Conservation (phyloP, 2,888 invertebrate genomes). For the Gymnoscelis rufifasciata region DNA sequence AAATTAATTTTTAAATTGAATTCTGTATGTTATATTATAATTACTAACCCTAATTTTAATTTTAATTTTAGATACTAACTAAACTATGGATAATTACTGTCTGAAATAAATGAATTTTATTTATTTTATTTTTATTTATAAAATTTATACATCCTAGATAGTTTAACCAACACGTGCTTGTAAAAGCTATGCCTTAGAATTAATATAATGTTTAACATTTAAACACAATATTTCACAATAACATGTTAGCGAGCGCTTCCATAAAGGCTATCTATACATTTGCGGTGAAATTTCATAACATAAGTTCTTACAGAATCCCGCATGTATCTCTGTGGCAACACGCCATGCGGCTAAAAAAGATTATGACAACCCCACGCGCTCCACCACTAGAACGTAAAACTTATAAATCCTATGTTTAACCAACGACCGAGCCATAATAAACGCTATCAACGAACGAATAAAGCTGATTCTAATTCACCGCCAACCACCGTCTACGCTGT, state of each 20-base stretch:
- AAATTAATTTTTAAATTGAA: too few species aligned
- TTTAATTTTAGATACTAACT: too few species aligned
- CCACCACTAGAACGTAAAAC: conserved; percentile 57
- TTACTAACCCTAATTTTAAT: too few species aligned
- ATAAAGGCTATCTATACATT: conserved; percentile 25
- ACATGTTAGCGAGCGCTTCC: conserved; percentile 8
- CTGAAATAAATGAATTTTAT: too few species aligned
- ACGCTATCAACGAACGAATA: conserved; percentile 43
- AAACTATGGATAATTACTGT: too few species aligned
- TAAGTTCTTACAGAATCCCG: conserved; percentile 56
- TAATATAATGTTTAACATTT: conserved; percentile 7
- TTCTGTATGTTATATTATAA: too few species aligned
- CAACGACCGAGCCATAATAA: conserved; percentile 37
- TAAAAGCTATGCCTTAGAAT: too few species aligned
- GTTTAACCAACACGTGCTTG: too few species aligned
- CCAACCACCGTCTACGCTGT: conserved; percentile 49
- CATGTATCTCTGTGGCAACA: conserved; percentile 58
- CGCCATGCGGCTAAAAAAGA: conserved; percentile 75
- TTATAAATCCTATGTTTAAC: conserved; percentile 58
- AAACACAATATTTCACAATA: conserved; percentile 16
- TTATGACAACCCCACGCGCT: conserved; percentile 70
- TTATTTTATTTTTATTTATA: too few species aligned
- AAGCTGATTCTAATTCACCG: conserved; percentile 47
- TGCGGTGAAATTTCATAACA: conserved; percentile 53
- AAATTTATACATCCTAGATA: too few species aligned